A percentile compares a stretch with the other conserved stretches of the same genome.
Evolutionary conservation across 2,113 vertebrate genomes (phyloP).

Genomic region (rat (Rattus norvegicus)): DNA sequence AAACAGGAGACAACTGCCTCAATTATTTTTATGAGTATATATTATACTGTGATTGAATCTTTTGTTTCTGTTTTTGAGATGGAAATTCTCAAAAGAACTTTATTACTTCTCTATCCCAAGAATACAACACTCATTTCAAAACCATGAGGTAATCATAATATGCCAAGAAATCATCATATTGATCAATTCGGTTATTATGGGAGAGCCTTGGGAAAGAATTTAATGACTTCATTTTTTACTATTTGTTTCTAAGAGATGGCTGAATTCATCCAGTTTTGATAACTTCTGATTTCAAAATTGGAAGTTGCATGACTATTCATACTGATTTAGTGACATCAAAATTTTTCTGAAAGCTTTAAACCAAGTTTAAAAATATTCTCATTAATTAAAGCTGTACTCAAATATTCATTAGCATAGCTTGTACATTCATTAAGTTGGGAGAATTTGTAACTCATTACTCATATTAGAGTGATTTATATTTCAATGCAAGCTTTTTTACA

Average conservation of each 20-base stretch:
- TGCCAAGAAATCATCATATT: background rate
- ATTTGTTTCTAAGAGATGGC: background rate
- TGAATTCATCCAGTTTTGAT: background rate
- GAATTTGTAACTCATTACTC: background rate
- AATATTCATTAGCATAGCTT: background rate
- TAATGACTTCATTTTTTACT: background rate
- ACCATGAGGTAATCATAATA: background rate
- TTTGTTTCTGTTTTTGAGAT: background rate
- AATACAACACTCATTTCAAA: background rate
- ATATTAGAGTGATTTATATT: background rate
- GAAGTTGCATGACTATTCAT: background rate
- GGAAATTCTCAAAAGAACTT: background rate
- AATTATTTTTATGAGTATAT: background rate
- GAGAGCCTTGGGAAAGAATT: background rate
- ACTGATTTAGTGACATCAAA: background rate
- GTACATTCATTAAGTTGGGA: background rate
- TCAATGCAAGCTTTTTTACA: background rate
- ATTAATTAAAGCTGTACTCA: background rate
- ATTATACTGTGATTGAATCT: background rate
- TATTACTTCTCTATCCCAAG: background rate
- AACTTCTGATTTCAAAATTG: background rate
- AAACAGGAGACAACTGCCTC: background rate
- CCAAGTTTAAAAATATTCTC: background rate
- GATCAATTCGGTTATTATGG: background rate
- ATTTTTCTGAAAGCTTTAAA: background rate